phyloP scores from a whole-genome alignment of 2,888 invertebrate species.

The Stratiomys singularior region DNA sequence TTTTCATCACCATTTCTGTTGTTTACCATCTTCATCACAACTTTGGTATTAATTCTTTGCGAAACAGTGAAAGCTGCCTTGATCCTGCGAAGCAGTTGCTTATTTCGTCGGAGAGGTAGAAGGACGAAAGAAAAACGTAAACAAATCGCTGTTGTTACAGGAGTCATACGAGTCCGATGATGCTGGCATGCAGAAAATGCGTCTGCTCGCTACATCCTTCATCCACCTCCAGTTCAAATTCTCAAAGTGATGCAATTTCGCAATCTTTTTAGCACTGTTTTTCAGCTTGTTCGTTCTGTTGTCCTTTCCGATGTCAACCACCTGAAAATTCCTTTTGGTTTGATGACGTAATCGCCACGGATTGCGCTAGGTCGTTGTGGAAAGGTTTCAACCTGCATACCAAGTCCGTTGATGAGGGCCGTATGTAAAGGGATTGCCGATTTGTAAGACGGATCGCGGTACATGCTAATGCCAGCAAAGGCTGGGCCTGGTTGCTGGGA shows the following conservation, averaged over 20 bases:
- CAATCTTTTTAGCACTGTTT: background rate
- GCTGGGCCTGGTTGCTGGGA: constrained; percentile 1
- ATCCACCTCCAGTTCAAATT: constrained; percentile 22
- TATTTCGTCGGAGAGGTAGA: background rate
- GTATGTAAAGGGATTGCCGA: background rate
- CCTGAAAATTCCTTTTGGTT: constrained; percentile 34
- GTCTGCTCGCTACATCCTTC: constrained; percentile 29
- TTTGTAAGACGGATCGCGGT: background rate
- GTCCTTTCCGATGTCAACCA: constrained; percentile 32
- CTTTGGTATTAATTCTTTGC: no score
- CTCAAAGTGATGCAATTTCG: constrained; percentile 39
- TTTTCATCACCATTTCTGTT: no score
- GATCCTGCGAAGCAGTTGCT: background rate
- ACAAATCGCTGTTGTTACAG: constrained; percentile 23
- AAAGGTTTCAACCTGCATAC: background rate
- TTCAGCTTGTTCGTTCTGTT: background rate
- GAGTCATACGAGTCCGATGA: background rate
- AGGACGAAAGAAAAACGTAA: constrained; percentile 22
- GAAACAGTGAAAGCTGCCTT: constrained; percentile 33
- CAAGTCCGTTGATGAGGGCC: background rate
- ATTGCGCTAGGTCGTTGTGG: background rate
- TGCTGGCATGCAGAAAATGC: constrained; percentile 19
- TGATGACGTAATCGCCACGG: constrained; percentile 38
- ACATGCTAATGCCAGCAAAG: background rate
- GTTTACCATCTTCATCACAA: no score